Evolutionary conservation across 2,888 invertebrate species (phyloP).

Genomic region (Operophtera brumata): DNA sequence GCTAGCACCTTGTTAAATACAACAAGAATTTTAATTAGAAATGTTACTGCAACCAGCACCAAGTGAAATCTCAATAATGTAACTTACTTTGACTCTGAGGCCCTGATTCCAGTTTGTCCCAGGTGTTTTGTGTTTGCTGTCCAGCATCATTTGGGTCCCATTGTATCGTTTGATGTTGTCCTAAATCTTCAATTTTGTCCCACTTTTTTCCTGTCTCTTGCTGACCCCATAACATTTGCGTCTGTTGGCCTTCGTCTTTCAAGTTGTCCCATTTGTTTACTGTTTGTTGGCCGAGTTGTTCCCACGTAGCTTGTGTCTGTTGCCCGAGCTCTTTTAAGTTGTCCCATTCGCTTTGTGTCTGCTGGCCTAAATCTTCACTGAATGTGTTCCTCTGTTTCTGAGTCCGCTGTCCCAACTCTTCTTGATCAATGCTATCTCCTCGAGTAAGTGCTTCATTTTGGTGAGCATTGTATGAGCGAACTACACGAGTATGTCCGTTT

Average conservation of each 20-base stretch:
- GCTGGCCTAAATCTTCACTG: constrained; percentile 41
- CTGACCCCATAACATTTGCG: constrained; percentile 36
- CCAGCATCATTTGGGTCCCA: constrained; percentile 41
- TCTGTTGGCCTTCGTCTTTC: constrained; percentile 45
- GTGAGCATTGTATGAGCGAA: constrained; percentile 54
- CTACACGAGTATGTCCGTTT: constrained; percentile 54
- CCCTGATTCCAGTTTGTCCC: constrained; percentile 42
- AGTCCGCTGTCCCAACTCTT: constrained; percentile 40
- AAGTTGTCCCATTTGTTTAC: constrained; percentile 36
- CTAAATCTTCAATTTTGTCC: constrained; percentile 40
- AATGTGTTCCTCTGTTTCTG: constrained; percentile 34
- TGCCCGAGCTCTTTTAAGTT: constrained; percentile 42
- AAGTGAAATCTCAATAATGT: constrained; percentile 14
- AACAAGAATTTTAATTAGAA: constrained; percentile 6
- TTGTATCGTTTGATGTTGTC: constrained; percentile 45
- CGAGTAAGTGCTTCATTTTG: constrained; percentile 22
- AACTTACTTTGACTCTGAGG: constrained; percentile 41
- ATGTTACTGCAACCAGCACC: constrained; percentile 7
- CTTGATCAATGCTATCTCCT: constrained; percentile 14
- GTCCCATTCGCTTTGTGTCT: constrained; percentile 35
- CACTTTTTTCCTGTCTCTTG: constrained; percentile 45
- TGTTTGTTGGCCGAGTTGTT: constrained; percentile 40
- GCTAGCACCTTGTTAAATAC: constrained; percentile 11
- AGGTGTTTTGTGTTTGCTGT: constrained; percentile 25
- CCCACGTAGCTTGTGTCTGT: constrained; percentile 35